phyloP scores from a whole-genome alignment of 2,113 vertebrate genomes.

The Carlito syrichta region DNA sequence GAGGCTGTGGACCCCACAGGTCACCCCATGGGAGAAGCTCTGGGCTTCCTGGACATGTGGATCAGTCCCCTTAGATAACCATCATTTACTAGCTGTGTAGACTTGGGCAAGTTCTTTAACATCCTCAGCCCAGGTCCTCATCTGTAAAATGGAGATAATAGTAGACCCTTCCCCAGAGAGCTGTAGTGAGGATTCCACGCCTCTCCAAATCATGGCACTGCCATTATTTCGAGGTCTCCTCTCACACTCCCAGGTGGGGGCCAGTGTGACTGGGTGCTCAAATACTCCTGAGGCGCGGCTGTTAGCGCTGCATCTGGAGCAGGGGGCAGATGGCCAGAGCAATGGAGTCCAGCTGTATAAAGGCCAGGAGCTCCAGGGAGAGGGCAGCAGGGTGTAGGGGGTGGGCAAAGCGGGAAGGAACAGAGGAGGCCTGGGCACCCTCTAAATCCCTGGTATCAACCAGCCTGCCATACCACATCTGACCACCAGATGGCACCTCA shows the following conservation, averaged over 20 bases:
- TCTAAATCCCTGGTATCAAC: fast-evolving
- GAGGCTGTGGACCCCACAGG: not conserved
- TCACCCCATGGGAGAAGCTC: not conserved
- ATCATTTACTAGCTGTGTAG: too few relatives aligned
- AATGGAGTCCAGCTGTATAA: not conserved
- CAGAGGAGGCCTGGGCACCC: too few relatives aligned
- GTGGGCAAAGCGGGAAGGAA: too few relatives aligned
- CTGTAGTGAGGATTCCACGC: not conserved
- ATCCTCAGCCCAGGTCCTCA: not conserved
- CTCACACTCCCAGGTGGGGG: not conserved
- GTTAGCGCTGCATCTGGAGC: not conserved
- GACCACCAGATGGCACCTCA: constrained; percentile 23
- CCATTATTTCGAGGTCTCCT: not conserved
- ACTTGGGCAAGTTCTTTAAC: not conserved
- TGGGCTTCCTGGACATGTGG: too few relatives aligned
- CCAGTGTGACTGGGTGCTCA: not conserved
- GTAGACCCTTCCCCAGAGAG: not conserved
- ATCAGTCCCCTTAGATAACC: not conserved
- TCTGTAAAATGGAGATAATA: not conserved
- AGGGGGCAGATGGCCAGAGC: not conserved
- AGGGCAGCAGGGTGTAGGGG: fast-evolving
- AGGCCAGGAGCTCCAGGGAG: not conserved
- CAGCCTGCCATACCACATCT: fast-evolving
- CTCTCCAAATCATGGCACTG: not conserved
- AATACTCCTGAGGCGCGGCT: not conserved